Evolutionary conservation across 2,113 vertebrate genomes (phyloP), one percentile per base, ranked within the genome.

Genomic region (Coracopsis vasa): DNA sequence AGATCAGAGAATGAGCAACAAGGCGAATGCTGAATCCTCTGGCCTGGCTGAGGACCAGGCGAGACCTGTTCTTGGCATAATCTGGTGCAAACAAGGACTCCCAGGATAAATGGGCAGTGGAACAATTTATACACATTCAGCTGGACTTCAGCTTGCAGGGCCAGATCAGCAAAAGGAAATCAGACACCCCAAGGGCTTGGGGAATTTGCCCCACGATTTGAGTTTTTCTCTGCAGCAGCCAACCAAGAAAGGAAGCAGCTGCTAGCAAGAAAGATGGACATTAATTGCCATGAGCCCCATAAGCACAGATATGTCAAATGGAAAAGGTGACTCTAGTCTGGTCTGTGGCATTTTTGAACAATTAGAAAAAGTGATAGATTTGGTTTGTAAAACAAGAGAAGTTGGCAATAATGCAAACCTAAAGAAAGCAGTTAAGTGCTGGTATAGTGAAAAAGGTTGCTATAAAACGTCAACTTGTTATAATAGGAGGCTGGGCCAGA

Each of bases 251-350:
- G 90, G 80, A 95, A 97, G 94, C 74, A 96, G 94, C 94, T 96
- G 95, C 81, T 94, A 87, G 82, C 41, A 56, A 85, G 89, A 89
- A 72, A 90, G 92, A 94, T 86, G 81, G 81, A 94, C 70, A 27
- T 91, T 91, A 95, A 95, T 92, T 94, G 81, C 88, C 62, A 41
- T 21, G 66, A 94, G 84, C 28, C 18, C 44, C 13, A 3, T 91
- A 88, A 86, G 78, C 53, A 88, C 45, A 87, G 84, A 93, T 93
- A 95, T 42, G 78, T 91, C 78, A 95, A 87, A 96, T 91, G 95
- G 95, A 97, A 97, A 97, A 96, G 92, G 93, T 96, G 94, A 96
- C 62, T 95, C 37, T 54, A 75, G 94, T 95, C 95, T 96, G 89
- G 89, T 92, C 66, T 73, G 48, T 86, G 87, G 79, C 87, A 95